Evolutionary conservation across 2,888 invertebrate genomes (phyloP).

Genomic region (Archaeoteleia sp.): DNA sequence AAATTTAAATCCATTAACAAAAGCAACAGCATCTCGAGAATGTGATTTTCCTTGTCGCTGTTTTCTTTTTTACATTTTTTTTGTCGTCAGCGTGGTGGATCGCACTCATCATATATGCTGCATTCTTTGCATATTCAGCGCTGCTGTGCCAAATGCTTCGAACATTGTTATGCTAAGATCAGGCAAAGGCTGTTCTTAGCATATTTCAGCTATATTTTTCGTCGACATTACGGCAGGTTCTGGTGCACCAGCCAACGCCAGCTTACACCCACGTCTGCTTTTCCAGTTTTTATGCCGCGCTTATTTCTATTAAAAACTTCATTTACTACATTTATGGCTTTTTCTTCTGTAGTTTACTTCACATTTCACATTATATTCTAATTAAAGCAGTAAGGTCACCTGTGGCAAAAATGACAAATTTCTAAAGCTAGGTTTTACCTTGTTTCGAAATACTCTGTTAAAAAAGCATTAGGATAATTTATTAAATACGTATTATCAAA

Average conservation of each 20-base stretch:
- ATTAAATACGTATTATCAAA: too few species aligned
- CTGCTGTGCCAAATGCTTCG: slow-evolving; percentile 65
- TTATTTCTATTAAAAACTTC: slow-evolving; percentile 22
- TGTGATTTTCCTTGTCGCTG: slow-evolving; percentile 27
- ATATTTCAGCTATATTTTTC: slow-evolving; percentile 70
- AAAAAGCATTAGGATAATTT: too few species aligned
- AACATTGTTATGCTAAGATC: slow-evolving; percentile 71
- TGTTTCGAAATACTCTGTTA: too few species aligned
- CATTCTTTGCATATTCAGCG: slow-evolving; percentile 66
- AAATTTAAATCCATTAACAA: slow-evolving; percentile 19
- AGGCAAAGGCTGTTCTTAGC: slow-evolving; percentile 65
- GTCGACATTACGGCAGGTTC: slow-evolving; percentile 55
- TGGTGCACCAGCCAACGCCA: slow-evolving; percentile 23
- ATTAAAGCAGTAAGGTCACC: too few species aligned
- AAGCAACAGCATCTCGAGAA: slow-evolving; percentile 23
- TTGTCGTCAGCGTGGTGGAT: slow-evolving; percentile 27
- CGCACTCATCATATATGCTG: slow-evolving; percentile 43
- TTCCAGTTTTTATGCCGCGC: slow-evolving; percentile 1
- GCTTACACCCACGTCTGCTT: slow-evolving; percentile 11
- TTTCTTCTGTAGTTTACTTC: background rate
- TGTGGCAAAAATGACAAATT: too few species aligned
- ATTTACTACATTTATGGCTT: slow-evolving; percentile 11
- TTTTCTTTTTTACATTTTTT: slow-evolving; percentile 48
- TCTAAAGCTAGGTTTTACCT: too few species aligned
- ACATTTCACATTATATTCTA: too few species aligned